Conservation (phyloP, 92 coral and sea anemone species). For the Phenganax stokvisi region DNA sequence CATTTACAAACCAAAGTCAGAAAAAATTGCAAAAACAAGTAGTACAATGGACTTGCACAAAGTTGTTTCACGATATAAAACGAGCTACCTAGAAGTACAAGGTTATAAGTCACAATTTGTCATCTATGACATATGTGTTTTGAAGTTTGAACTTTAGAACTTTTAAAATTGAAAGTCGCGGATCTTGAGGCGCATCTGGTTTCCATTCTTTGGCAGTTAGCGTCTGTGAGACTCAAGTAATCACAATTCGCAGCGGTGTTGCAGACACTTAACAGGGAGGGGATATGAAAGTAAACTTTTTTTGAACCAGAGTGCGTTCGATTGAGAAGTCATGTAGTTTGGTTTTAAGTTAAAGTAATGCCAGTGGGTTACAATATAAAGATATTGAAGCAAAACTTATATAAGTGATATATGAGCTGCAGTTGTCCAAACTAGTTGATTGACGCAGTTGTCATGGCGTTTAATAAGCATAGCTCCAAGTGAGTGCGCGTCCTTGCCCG, state of each 20-base stretch:
- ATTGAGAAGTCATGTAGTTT: no score
- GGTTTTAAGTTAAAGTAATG: no score
- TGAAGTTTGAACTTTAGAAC: background rate
- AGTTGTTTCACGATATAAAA: no score
- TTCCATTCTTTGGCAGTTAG: constrained; percentile 5
- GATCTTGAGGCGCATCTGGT: background rate
- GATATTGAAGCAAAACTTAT: background rate
- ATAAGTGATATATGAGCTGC: constrained; percentile 25
- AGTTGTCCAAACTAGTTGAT: constrained; percentile 20
- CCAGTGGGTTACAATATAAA: no score
- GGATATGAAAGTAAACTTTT: background rate
- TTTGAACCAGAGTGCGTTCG: background rate
- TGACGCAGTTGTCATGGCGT: constrained; percentile 34
- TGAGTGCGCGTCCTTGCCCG: constrained; percentile 13
- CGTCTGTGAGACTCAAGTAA: constrained; percentile 13
- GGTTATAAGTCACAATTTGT: no score
- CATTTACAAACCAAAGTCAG: background rate
- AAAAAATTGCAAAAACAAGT: background rate
- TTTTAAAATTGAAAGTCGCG: background rate
- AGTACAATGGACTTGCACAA: no score
- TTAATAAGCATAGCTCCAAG: constrained; percentile 1
- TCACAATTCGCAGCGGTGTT: constrained; percentile 5
- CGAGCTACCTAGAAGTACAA: no score
- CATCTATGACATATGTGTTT: background rate
- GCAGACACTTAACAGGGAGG: background rate